Conservation (phyloP, 2,888 invertebrate genomes). For the Trissolcus japonicus region DNA sequence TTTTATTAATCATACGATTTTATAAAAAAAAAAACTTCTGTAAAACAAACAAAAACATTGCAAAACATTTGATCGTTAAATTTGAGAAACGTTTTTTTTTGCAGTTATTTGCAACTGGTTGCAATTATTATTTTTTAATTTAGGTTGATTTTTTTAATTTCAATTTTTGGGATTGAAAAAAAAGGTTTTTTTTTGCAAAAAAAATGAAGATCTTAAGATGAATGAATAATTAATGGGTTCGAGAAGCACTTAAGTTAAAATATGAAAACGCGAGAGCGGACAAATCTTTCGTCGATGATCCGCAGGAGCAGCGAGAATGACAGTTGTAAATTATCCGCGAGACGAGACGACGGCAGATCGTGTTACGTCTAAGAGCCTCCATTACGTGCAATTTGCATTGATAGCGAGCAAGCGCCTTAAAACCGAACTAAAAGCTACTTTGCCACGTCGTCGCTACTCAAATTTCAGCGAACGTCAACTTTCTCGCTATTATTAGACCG, state of each 20-base stretch:
- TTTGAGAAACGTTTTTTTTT: too few relatives aligned
- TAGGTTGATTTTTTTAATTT: too few relatives aligned
- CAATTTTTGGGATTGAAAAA: not conserved
- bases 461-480: constrained; percentile 57
- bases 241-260: constrained; percentile 28
- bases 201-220: too few relatives aligned
- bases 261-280: constrained; percentile 26
- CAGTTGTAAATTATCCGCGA: constrained; percentile 57
- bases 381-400: constrained; percentile 74
- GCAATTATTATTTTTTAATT: too few relatives aligned
- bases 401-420: constrained; percentile 69
- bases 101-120: too few relatives aligned
- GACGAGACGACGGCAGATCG: constrained; percentile 56
- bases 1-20: not conserved
- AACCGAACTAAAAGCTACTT: constrained; percentile 71
- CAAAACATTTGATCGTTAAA: too few relatives aligned
- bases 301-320: constrained; percentile 40
- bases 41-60: too few relatives aligned
- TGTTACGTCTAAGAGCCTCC: constrained; percentile 73
- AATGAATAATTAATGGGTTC: constrained; percentile 40
- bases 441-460: constrained; percentile 61
- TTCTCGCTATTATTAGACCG: constrained; percentile 51
- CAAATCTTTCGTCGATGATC: constrained; percentile 47
- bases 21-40: too few relatives aligned
- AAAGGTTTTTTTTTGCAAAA: too few relatives aligned